Percentiles rank a stretch among this genome's conserved stretches.
These are phyloP conservation scores for Trichogramma pretiosum DNA, from an alignment of 1,140 invertebrate species.

Conservation along the genomic window DNA sequence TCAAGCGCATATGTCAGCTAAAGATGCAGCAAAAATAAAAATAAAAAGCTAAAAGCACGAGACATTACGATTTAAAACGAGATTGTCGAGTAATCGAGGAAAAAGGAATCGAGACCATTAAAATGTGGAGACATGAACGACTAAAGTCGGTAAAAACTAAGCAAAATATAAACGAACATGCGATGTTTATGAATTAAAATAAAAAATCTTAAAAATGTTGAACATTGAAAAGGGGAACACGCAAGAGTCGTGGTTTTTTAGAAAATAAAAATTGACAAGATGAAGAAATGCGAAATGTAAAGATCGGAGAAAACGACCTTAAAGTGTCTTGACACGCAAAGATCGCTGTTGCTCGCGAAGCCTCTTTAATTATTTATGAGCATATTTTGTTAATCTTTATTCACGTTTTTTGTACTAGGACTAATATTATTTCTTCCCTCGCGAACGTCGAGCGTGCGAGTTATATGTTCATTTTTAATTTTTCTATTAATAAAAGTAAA, in stretches of 20 bases:
- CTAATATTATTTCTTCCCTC: constrained; percentile 28
- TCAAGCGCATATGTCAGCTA: constrained; percentile 8
- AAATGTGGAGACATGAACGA: not conserved
- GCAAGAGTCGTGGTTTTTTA: constrained; percentile 14
- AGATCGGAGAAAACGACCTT: constrained; percentile 20
- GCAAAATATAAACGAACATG: constrained; percentile 11
- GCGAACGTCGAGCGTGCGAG: constrained; percentile 22
- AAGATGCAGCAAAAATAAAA: constrained; percentile 18
- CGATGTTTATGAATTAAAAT: constrained; percentile 8
- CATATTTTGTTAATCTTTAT: constrained; percentile 44
- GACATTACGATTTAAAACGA: not conserved
- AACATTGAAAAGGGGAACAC: constrained; percentile 13
- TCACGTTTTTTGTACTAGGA: constrained; percentile 33
- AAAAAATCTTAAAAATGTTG: constrained; percentile 11
- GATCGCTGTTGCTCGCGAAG: constrained; percentile 40
- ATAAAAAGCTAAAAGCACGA: constrained; percentile 6
- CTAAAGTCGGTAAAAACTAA: constrained; percentile 6
- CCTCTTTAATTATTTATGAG: constrained; percentile 37
- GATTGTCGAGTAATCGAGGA: constrained; percentile 5
- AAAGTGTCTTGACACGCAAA: constrained; percentile 29
- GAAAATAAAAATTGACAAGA: constrained; percentile 13
- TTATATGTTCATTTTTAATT: constrained; percentile 5
- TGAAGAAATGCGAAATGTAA: constrained; percentile 18
- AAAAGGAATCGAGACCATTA: not conserved
- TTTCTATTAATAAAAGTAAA: not conserved